These are phyloP conservation scores for Tetrao urogallus DNA, from an alignment of 2,113 vertebrate species.

Conservation along the genomic window DNA sequence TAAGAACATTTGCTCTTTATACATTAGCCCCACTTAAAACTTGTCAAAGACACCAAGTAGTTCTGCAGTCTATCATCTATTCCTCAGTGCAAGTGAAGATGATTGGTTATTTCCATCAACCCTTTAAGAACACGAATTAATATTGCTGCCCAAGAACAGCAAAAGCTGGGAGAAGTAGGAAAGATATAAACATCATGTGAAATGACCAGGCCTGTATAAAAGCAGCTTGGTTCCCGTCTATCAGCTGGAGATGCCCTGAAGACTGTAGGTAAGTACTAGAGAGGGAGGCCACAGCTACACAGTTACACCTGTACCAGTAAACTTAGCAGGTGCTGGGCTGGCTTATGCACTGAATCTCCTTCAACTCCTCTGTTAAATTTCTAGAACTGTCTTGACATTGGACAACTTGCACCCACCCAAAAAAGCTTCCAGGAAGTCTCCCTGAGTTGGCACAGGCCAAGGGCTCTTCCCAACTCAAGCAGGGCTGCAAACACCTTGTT, in stretches of 20 bases:
- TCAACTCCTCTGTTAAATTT: background rate
- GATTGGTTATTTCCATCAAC: background rate
- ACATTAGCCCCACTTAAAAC: slow-evolving; percentile 33
- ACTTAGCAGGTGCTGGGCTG: background rate
- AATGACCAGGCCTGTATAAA: background rate
- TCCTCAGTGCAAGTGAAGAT: background rate
- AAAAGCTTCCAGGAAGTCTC: background rate
- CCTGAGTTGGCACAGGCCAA: background rate
- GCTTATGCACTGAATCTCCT: background rate
- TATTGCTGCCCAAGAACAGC: background rate
- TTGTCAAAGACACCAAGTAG: slow-evolving; percentile 28
- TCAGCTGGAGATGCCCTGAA: background rate
- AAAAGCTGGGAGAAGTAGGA: background rate
- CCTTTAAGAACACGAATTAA: background rate
- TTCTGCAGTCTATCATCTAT: slow-evolving; percentile 24
- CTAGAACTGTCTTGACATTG: background rate
- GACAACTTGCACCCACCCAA: background rate
- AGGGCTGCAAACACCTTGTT: background rate
- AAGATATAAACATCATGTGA: background rate
- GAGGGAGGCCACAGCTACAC: background rate
- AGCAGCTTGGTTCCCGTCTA: background rate
- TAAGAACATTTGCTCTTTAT: slow-evolving; percentile 56
- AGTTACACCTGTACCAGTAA: background rate
- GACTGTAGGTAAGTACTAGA: background rate
- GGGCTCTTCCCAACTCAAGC: background rate